These are phyloP conservation scores for Sarcophaga peregrina DNA, from an alignment of 1,140 invertebrate species.

Conservation along the genomic window DNA sequence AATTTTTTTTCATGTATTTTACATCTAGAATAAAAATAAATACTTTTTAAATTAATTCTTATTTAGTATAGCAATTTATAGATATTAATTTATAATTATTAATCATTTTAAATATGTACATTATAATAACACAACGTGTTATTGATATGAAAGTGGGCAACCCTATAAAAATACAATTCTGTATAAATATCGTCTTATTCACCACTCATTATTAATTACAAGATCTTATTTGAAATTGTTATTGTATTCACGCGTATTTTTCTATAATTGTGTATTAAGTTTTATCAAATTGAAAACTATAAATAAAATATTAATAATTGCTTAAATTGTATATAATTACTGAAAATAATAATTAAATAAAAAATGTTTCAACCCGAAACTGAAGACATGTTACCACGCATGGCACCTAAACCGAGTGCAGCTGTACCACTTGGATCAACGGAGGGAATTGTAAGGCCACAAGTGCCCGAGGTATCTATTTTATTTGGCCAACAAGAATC, in stretches of 20 bases:
- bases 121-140: background rate
- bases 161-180: background rate
- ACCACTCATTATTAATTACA: background rate
- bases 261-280: background rate
- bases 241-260: constrained; percentile 11
- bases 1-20: background rate
- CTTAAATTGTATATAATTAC: background rate
- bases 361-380: constrained; percentile 59
- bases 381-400: constrained; percentile 60
- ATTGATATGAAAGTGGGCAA: background rate
- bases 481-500: constrained; percentile 51
- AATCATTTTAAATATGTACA: no score
- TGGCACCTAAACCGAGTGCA: constrained; percentile 57
- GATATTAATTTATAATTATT: no score
- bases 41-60: no score
- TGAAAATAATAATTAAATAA: background rate
- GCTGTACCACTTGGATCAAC: constrained; percentile 49
- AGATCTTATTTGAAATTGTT: constrained; percentile 9
- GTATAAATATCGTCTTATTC: background rate
- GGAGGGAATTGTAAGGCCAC: constrained; percentile 51
- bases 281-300: no score
- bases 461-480: constrained; percentile 62
- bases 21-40: no score
- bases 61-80: no score
- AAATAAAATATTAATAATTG: no score